phyloP scores from a whole-genome alignment of 1,140 invertebrate genomes.

The Ctenoplectra terminalis region DNA sequence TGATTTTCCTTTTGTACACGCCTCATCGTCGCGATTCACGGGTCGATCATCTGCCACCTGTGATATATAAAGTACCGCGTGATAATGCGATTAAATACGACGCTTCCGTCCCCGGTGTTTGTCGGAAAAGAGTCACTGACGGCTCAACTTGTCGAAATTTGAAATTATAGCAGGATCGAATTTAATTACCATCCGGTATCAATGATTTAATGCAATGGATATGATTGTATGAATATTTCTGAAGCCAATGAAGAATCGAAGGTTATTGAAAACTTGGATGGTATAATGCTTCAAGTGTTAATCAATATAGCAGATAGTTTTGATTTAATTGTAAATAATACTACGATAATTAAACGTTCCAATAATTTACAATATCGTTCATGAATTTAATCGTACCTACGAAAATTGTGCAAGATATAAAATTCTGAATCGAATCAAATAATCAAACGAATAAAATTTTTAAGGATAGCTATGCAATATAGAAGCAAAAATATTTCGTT shows the following conservation, averaged over 20 bases:
- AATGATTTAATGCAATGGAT: background rate
- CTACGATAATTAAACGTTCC: no score
- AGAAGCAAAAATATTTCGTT: no score
- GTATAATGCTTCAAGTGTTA: background rate
- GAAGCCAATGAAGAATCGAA: background rate
- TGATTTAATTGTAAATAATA: no score
- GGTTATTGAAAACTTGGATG: background rate
- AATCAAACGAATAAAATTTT: no score
- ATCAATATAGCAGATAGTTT: no score
- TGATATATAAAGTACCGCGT: background rate
- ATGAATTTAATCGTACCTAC: no score
- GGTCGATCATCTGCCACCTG: background rate
- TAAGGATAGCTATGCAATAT: no score
- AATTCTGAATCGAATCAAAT: no score
- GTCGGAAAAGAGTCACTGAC: background rate
- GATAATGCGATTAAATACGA: slow-evolving; percentile 25
- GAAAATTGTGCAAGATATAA: no score
- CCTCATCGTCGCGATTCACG: slow-evolving; percentile 17
- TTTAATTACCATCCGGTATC: background rate
- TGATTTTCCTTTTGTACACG: slow-evolving; percentile 31
- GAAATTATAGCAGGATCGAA: background rate
- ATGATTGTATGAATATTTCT: background rate
- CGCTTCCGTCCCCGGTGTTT: background rate
- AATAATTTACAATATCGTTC: no score
- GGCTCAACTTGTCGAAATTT: background rate